phyloP scores from a whole-genome alignment of 1,140 invertebrate species.

The Camponotus vicinus region DNA sequence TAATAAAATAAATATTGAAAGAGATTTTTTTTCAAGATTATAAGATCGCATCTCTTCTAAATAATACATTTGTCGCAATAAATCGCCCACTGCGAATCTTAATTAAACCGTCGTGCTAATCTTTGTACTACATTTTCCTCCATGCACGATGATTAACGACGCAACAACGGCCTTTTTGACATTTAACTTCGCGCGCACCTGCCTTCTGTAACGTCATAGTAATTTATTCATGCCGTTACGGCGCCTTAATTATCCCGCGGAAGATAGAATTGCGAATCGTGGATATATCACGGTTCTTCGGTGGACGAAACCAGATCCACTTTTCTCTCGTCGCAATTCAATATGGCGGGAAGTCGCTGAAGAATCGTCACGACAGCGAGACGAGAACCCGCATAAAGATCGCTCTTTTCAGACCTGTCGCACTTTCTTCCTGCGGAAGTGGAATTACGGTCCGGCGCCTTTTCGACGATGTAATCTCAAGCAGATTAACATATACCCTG shows the following conservation, averaged over 20 bases:
- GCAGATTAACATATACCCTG: slow-evolving; percentile 58
- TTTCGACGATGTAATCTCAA: slow-evolving; percentile 58
- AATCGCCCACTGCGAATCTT: slow-evolving; percentile 46
- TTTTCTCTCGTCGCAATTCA: background rate
- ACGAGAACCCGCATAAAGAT: slow-evolving; percentile 20
- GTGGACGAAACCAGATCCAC: slow-evolving; percentile 20
- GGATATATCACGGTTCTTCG: slow-evolving; percentile 14
- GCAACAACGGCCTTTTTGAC: slow-evolving; percentile 32
- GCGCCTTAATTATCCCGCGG: slow-evolving; percentile 26
- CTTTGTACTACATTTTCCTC: slow-evolving; percentile 35
- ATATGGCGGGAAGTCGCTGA: background rate
- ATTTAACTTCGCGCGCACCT: slow-evolving; percentile 56
- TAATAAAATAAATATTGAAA: background rate
- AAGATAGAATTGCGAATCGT: slow-evolving; percentile 10
- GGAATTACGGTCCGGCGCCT: slow-evolving; percentile 52
- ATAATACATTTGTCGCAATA: slow-evolving; percentile 33
- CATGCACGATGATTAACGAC: slow-evolving; percentile 47
- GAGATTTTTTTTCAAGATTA: background rate
- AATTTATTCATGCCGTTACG: slow-evolving; percentile 60
- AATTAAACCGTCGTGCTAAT: slow-evolving; percentile 49
- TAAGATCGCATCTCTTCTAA: background rate
- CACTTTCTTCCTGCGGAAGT: slow-evolving; percentile 26
- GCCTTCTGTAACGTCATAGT: slow-evolving; percentile 45
- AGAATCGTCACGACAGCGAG: background rate
- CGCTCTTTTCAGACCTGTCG: slow-evolving; percentile 37